phyloP scores from a whole-genome alignment of 2,113 vertebrate genomes.

The Xyrauchen texanus region DNA sequence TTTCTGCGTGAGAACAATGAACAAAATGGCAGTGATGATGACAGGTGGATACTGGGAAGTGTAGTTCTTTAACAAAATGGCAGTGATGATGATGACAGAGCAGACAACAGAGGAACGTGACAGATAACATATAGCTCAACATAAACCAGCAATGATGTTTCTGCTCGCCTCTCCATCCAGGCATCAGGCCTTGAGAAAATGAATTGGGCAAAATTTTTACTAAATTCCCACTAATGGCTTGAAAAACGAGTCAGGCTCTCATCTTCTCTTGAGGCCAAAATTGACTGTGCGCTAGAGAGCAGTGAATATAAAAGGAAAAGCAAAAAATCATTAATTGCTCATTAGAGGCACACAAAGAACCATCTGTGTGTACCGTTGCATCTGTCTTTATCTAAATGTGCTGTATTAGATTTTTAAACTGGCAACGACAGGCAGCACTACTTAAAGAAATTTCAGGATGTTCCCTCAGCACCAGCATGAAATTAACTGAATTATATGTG shows the following conservation, averaged over 20 bases:
- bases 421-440: constrained; percentile 24
- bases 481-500: background rate
- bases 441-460: constrained; percentile 18
- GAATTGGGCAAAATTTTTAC: background rate
- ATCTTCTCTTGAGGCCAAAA: constrained; percentile 2
- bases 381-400: constrained; percentile 25
- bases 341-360: constrained; percentile 37
- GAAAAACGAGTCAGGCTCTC: constrained; percentile 17
- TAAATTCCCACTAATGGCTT: constrained; percentile 23
- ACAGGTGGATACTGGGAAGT: no score
- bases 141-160: background rate
- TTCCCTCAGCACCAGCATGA: background rate
- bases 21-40: no score
- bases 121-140: background rate
- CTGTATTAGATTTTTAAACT: constrained; percentile 26
- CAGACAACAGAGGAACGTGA: no score
- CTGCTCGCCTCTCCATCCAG: background rate
- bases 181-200: constrained; percentile 36
- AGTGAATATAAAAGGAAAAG: constrained; percentile 26
- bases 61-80: no score
- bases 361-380: constrained; percentile 39
- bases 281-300: constrained; percentile 15
- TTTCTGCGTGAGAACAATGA: background rate
- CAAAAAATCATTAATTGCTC: constrained; percentile 44
- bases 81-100: no score